phyloP scores from a whole-genome alignment of 2,797 vertebrate species.

The Enteromius treurensis region DNA sequence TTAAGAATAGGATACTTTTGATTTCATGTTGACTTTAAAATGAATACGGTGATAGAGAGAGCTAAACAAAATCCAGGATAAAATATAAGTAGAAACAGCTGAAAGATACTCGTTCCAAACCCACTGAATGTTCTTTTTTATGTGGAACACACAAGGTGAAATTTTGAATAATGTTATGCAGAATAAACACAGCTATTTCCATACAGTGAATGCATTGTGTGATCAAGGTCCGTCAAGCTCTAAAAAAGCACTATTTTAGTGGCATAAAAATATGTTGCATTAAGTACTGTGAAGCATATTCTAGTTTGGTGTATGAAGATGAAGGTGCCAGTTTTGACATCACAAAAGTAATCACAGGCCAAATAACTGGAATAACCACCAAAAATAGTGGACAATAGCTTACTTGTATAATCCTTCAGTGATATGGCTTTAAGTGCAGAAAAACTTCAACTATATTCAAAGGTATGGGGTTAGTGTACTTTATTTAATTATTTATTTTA shows the following conservation, averaged over 20 bases:
- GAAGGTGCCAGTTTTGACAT: not conserved
- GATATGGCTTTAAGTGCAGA: not conserved
- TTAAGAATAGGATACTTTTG: not conserved
- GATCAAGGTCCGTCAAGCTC: not conserved
- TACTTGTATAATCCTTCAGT: not conserved
- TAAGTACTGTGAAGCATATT: not conserved
- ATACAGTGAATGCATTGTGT: not conserved
- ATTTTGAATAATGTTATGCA: not conserved
- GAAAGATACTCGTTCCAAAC: not conserved
- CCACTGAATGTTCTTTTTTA: not conserved
- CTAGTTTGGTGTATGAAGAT: not conserved
- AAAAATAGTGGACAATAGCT: not conserved
- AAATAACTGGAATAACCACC: not conserved
- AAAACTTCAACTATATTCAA: not conserved
- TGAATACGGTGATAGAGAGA: not conserved
- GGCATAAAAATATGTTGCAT: not conserved
- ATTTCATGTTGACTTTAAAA: not conserved
- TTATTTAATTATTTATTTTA: not conserved
- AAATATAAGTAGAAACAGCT: not conserved
- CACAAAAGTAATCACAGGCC: not conserved
- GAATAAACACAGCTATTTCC: not conserved
- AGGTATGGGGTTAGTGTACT: not conserved
- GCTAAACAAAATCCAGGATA: not conserved
- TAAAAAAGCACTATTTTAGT: not conserved
- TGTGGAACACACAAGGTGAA: constrained; percentile 6